A percentile compares a stretch with the other conserved stretches of the same genome.
Conservation (phyloP, 2,113 vertebrate genomes). For the Corydoras sp. region DNA sequence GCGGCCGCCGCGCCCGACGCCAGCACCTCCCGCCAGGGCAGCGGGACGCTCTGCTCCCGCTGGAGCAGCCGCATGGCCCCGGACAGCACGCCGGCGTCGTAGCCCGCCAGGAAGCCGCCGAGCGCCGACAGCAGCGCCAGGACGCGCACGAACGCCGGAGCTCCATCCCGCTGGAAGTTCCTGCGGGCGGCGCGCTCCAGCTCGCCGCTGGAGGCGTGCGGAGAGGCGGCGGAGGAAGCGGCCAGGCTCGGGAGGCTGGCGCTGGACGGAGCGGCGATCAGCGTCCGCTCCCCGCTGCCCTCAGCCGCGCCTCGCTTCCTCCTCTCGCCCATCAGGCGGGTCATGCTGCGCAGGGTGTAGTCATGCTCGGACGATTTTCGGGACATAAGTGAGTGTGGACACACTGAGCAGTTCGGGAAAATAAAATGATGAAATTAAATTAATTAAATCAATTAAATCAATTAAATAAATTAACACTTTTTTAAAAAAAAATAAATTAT, state of each 20-base stretch:
- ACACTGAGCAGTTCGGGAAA: too few relatives aligned
- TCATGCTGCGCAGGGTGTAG: slow-evolving; percentile 87
- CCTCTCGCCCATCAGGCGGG: slow-evolving; percentile 87
- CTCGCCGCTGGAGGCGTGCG: slow-evolving; percentile 57
- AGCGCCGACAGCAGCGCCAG: slow-evolving; percentile 80
- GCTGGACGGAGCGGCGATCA: slow-evolving; percentile 75
- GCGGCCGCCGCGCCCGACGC: slow-evolving; percentile 88
- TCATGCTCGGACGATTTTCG: slow-evolving; percentile 85
- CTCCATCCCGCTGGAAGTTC: slow-evolving; percentile 87
- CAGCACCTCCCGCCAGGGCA: slow-evolving; percentile 91
- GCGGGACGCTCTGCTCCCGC: slow-evolving; percentile 78
- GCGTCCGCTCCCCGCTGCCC: slow-evolving; percentile 75
- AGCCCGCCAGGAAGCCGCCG: slow-evolving; percentile 92
- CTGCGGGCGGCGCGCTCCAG: slow-evolving; percentile 87
- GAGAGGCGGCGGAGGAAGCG: slow-evolving; percentile 32
- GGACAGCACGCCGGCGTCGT: slow-evolving; percentile 93
- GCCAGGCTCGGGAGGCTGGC: slow-evolving; percentile 76
- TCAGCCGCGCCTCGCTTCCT: slow-evolving; percentile 59
- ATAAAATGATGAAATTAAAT: too few relatives aligned
- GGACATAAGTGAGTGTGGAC: slow-evolving; percentile 80
- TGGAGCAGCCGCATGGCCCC: slow-evolving; percentile 92
- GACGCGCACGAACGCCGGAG: slow-evolving; percentile 65
- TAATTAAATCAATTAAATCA: too few relatives aligned
- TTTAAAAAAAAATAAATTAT: too few relatives aligned
- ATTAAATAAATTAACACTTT: too few relatives aligned